Evolutionary conservation across 2,797 vertebrate genomes (phyloP), one percentile per base, ranked within the genome.

Genomic region (Pempheris klunzingeri): DNA sequence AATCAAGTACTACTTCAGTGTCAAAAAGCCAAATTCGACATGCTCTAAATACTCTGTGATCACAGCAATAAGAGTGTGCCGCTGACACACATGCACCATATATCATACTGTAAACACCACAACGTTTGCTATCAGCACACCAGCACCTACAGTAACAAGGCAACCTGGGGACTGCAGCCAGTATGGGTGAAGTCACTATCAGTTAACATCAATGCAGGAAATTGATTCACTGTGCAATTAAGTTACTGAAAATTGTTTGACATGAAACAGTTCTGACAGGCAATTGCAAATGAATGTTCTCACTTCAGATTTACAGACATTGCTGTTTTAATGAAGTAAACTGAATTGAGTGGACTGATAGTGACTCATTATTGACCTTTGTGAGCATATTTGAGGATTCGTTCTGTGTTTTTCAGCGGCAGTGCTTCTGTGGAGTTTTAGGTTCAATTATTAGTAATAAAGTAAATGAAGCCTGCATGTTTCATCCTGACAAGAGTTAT

Each of bases 251-350:
- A 74, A 85, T 20, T 43, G 32, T 82, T 88, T 92, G 89, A 92
- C 65, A 60, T 78, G 62, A 85, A 92, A 38, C 78, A 20, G 43
- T 74, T 87, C 66, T 87, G 88, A 88, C 88, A 92, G 86, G 69
- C 75, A 52, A 68, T 71, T 44, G 67, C 75, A 79, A 86, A 86
- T 81, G 62, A 67, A 86, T 69, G 75, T 78, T 77, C 82, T 76
- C 60, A n/a, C 74, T 80, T 82, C 80, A 85, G n/a, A 61, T 87
- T 80, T 80, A 73, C 66, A 65, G 73, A 77, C 71, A 49, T 43
- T 63, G 71, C 71, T 58, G 41, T 64, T 87, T 84, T 83, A 80
- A 92, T 87, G 47, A 66, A 50, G 32, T 67, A 46, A 77, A 87
- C 41, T 80, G 60, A 80, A 69, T 49, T 64, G 78, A 78, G 69